These are phyloP conservation scores for Teleogryllus oceanicus DNA, from an alignment of 2,888 invertebrate genomes.

Conservation along the genomic window DNA sequence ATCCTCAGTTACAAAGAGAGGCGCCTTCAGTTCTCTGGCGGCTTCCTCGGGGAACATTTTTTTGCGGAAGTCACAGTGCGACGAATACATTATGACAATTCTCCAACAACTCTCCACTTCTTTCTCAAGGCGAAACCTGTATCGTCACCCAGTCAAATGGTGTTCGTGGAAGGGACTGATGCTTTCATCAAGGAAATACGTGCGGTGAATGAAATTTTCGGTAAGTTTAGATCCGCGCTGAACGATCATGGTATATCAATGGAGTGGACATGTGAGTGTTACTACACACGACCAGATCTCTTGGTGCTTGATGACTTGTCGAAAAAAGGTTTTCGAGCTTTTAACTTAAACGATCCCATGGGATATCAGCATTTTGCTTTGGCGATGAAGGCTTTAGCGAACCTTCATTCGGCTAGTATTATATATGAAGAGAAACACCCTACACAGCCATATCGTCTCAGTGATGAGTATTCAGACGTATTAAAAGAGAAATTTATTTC, in stretches of 20 bases:
- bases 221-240: neutral
- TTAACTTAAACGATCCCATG: neutral
- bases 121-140: neutral
- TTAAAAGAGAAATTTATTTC: neutral
- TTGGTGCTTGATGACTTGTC: neutral
- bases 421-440: constrained; percentile 11
- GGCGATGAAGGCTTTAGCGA: neutral
- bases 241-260: neutral
- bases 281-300: neutral
- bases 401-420: neutral
- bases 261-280: constrained; percentile 19
- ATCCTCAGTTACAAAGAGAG: no score
- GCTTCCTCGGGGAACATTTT: neutral
- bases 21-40: neutral
- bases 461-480: neutral
- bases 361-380: neutral
- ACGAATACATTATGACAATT: neutral
- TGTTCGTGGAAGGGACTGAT: neutral
- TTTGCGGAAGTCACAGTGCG: neutral
- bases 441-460: neutral
- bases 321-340: neutral
- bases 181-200: neutral
- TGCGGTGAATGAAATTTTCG: neutral
- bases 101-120: neutral
- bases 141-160: neutral